phyloP scores from a whole-genome alignment of 2,888 invertebrate species.

The Epirrita christyi region DNA sequence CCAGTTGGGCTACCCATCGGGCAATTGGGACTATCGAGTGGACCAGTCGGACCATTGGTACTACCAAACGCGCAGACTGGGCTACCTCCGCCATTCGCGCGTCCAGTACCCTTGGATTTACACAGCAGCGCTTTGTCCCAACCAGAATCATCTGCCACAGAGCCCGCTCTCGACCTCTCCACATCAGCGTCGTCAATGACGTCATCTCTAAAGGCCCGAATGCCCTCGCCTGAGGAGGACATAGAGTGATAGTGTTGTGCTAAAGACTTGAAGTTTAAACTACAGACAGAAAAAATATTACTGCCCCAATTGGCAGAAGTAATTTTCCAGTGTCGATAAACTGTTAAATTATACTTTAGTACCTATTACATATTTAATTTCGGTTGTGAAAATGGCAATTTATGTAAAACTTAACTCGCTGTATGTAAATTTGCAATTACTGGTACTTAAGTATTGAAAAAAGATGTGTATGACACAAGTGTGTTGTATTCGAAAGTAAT shows the following conservation, averaged over 20 bases:
- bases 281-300: slow-evolving; percentile 57
- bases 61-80: slow-evolving; percentile 20
- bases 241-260: slow-evolving; percentile 79
- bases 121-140: slow-evolving; percentile 7
- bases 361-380: slow-evolving; percentile 82
- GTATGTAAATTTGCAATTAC: slow-evolving; percentile 75
- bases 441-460: slow-evolving; percentile 73
- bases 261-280: slow-evolving; percentile 55
- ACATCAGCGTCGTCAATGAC: slow-evolving; percentile 47
- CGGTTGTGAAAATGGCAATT: slow-evolving; percentile 85
- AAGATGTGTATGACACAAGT: slow-evolving; percentile 79
- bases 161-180: slow-evolving; percentile 72
- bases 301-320: slow-evolving; percentile 55
- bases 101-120: slow-evolving; percentile 18
- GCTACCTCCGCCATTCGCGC: slow-evolving; percentile 23
- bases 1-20: slow-evolving; percentile 7
- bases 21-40: slow-evolving; percentile 5
- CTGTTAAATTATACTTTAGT: slow-evolving; percentile 77
- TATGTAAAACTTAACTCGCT: slow-evolving; percentile 78
- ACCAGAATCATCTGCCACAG: slow-evolving; percentile 36
- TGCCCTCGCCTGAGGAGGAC: slow-evolving; percentile 54
- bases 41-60: not conserved
- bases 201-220: slow-evolving; percentile 50
- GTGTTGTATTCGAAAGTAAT: slow-evolving; percentile 74
- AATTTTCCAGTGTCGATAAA: slow-evolving; percentile 59